Base-by-base conservation (phyloP, 2,888 invertebrate genomes). In the Plutella xylostella region DNA sequence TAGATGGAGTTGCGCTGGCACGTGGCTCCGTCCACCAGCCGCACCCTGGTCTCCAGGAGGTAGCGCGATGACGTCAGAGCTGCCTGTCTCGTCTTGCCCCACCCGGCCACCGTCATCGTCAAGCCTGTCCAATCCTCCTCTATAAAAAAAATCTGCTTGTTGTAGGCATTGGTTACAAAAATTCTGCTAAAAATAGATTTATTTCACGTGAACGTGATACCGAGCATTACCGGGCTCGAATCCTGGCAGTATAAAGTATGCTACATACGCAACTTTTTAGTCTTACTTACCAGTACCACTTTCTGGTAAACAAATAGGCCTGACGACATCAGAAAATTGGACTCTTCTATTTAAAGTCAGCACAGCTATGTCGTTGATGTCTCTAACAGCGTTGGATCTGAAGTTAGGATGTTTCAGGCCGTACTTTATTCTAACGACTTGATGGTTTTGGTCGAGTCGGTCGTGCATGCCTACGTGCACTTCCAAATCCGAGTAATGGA, bases 311-410 rank as follows among this genome's bases (percentile, higher is more conserved):
- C 88, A 88, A 43, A 85, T 76, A 11, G 88, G 86, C 1, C 65
- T 63, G 21, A 87, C 69, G 45, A 68, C 77, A 1, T 76, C 67
- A 2, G 68, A 64, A 49, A 85, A 86, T 47, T 63, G 57, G 2
- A 88, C 55, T 48, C 66, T 72, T 43, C 61, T 63, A 6, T 70
- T 69, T 0, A 88, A 54, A 5, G 78, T 86, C 11, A 88, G 60
- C 6, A 88, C 63, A 1, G 87, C 87, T 17, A 88, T 85, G 52
- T 88, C 88, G 48, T 87, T 86, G 38, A 84, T 83, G 43, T 87
- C 87, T 45, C 87, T 69, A 1, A 85, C 72, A 11, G 80, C 78
- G 48, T 87, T 84, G 0, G 86, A 85, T 1, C 80, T 79, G 55
- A 87, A 87, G 12, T 64, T 56, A 0, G 80, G 77, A 51, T 87